phyloP scores from a whole-genome alignment of 2,797 vertebrate species.

The Dallia pectoralis region DNA sequence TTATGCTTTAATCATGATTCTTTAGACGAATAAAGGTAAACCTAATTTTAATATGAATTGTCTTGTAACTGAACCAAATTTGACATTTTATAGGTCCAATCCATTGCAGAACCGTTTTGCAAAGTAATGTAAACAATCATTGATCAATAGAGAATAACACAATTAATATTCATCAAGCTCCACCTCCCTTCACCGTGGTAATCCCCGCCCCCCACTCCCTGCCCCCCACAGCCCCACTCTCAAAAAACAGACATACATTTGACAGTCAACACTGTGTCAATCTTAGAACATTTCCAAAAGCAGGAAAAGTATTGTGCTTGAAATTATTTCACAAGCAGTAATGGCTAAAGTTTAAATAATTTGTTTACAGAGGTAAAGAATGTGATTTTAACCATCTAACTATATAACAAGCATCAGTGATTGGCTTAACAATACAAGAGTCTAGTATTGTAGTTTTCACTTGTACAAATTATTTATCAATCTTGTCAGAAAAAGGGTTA shows the following conservation, averaged over 20 bases:
- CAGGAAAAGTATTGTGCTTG: background rate
- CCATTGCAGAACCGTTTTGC: background rate
- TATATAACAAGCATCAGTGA: background rate
- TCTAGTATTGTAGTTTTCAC: background rate
- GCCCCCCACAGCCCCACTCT: too few relatives aligned
- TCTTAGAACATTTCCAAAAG: too few relatives aligned
- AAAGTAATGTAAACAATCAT: background rate
- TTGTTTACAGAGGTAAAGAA: background rate
- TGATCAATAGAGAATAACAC: background rate
- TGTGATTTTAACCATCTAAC: background rate
- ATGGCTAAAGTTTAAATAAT: background rate
- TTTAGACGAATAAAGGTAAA: too few relatives aligned
- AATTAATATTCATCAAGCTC: background rate
- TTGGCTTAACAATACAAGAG: background rate
- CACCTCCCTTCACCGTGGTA: background rate
- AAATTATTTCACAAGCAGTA: background rate
- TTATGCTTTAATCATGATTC: too few relatives aligned
- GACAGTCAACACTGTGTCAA: too few relatives aligned
- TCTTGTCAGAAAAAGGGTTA: conserved; percentile 14
- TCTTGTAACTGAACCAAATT: background rate
- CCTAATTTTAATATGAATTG: background rate
- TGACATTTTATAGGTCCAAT: background rate
- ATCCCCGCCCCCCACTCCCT: too few relatives aligned
- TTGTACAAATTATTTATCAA: conserved; percentile 4
- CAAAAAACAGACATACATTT: too few relatives aligned